Evolutionary conservation across 2,888 invertebrate species (phyloP).

Genomic region (Tenthredo amoena): DNA sequence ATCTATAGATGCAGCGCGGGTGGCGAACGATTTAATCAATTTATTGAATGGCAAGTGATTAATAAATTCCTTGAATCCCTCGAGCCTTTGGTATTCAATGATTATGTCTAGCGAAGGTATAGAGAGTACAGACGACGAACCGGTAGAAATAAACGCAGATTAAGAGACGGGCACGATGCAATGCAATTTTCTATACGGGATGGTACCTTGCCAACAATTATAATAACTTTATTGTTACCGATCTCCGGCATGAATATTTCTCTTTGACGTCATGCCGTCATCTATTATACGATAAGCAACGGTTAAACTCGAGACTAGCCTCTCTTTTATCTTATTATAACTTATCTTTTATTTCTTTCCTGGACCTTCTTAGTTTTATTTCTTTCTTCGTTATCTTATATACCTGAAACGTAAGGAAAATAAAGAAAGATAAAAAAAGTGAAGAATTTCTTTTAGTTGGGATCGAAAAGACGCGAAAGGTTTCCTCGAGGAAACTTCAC

Average conservation of each 20-base stretch:
- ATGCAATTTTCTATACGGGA: slow-evolving; percentile 22
- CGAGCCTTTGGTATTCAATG: slow-evolving; percentile 16
- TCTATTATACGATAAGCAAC: slow-evolving; percentile 8
- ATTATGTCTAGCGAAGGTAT: slow-evolving; percentile 1
- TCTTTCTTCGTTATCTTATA: background rate
- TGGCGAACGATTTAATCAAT: background rate
- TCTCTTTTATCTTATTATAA: slow-evolving; percentile 10
- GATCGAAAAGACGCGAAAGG: background rate
- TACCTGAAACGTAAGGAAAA: background rate
- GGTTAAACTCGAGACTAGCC: slow-evolving; percentile 22
- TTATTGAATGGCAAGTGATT: slow-evolving; percentile 29
- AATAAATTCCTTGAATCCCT: slow-evolving; percentile 41
- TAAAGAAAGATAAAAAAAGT: background rate
- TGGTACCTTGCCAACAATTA: background rate
- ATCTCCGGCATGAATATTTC: background rate
- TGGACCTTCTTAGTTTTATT: background rate
- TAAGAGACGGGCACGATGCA: background rate
- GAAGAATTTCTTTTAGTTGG: background rate
- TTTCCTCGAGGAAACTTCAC: background rate
- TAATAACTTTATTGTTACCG: slow-evolving; percentile 2
- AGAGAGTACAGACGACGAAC: background rate
- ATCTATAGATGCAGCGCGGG: background rate
- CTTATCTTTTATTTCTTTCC: background rate
- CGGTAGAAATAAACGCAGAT: background rate
- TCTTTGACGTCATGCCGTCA: slow-evolving; percentile 34